Percentiles rank a stretch among this genome's conserved stretches.
Evolutionary conservation across 2,888 invertebrate genomes (phyloP).

Genomic region (Drosophila diplacantha): DNA sequence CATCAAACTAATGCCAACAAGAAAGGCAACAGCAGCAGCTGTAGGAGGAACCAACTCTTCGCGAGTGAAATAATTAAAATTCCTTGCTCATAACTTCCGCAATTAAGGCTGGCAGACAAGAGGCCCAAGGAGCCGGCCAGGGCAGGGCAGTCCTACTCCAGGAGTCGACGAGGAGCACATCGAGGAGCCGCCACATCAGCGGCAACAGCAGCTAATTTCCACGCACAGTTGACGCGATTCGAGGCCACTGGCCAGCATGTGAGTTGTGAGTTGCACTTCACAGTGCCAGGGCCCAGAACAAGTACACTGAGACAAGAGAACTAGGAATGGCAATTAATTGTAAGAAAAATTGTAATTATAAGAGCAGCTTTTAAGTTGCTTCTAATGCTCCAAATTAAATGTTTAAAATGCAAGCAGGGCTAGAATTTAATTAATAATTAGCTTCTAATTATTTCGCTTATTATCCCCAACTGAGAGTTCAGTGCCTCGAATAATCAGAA

Average conservation of each 20-base stretch:
- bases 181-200: conserved; percentile 25
- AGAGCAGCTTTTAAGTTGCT: too few relatives aligned
- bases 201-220: conserved; percentile 67
- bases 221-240: conserved; percentile 69
- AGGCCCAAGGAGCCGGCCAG: conserved; percentile 22
- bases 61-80: conserved; percentile 72
- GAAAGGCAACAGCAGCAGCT: conserved; percentile 6
- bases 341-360: too few relatives aligned
- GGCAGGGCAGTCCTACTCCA: conserved; percentile 41
- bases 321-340: background rate
- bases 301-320: background rate
- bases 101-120: conserved; percentile 63
- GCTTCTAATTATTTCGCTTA: too few relatives aligned
- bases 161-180: conserved; percentile 39
- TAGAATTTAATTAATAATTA: too few relatives aligned
- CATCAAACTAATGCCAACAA: conserved; percentile 50
- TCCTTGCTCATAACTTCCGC: conserved; percentile 72
- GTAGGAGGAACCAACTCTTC: conserved; percentile 23
- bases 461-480: too few relatives aligned
- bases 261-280: conserved; percentile 43
- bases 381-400: too few relatives aligned
- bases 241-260: conserved; percentile 36
- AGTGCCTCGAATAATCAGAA: background rate
- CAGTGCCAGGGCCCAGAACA: conserved; percentile 39
- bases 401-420: too few relatives aligned